Percentiles rank a stretch among this genome's conserved stretches.
Evolutionary conservation across 2,113 vertebrate genomes (phyloP).

Genomic region (Xerus inauris): DNA sequence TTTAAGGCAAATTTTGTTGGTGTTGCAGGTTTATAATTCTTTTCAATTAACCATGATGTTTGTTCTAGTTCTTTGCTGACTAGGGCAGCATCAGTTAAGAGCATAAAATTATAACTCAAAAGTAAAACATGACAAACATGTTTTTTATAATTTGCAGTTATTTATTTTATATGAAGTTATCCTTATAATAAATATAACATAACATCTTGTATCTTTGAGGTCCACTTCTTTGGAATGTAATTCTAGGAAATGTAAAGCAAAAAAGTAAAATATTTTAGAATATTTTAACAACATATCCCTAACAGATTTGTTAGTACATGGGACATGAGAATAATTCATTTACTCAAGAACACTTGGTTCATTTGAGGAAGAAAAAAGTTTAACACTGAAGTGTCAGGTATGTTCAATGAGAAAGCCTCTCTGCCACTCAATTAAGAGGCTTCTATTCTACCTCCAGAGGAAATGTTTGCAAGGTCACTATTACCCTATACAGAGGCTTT

Average conservation of each 20-base stretch:
- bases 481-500: not conserved
- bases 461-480: not conserved
- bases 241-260: not conserved
- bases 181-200: not conserved
- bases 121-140: not conserved
- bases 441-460: not conserved
- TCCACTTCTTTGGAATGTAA: conserved; percentile 12
- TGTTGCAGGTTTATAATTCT: not conserved
- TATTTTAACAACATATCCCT: conserved; percentile 20
- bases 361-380: not conserved
- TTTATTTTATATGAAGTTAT: conserved; percentile 24
- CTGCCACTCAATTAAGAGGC: not conserved
- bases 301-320: conserved; percentile 5
- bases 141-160: not conserved
- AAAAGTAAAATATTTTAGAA: conserved; percentile 49
- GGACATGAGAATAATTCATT: not conserved
- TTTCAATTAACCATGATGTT: not conserved
- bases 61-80: not conserved
- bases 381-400: not conserved
- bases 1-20: not conserved
- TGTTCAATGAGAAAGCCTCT: not conserved
- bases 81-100: not conserved
- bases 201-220: not conserved
- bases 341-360: not conserved
- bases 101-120: not conserved